These are phyloP conservation scores for Charaxes varanes DNA, from an alignment of 1,140 invertebrate genomes.

Conservation along the genomic window DNA sequence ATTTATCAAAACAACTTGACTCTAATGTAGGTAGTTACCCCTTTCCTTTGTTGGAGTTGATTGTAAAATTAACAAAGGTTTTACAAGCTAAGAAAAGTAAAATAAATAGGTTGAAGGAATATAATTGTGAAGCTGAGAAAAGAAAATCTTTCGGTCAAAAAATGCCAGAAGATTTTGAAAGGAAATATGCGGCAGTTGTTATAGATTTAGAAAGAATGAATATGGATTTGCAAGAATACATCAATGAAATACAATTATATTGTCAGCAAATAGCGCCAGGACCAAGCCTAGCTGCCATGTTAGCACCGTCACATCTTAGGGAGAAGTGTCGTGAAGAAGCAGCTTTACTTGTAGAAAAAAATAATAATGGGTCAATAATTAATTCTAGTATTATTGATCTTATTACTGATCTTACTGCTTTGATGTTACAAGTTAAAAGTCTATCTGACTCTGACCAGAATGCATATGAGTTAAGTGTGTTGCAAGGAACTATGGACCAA, in stretches of 20 bases:
- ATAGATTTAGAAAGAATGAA: conserved; percentile 95
- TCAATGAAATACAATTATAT: conserved; percentile 88
- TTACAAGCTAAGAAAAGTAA: conserved; percentile 88
- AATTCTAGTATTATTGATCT: conserved; percentile 81
- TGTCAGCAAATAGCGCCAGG: conserved; percentile 93
- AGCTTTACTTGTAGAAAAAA: conserved; percentile 84
- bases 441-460: conserved; percentile 92
- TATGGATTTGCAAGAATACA: conserved; percentile 87
- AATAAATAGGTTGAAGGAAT: conserved; percentile 86
- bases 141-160: conserved; percentile 85
- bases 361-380: conserved; percentile 79
- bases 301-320: conserved; percentile 89
- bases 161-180: conserved; percentile 90
- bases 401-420: conserved; percentile 90
- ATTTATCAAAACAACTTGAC: conserved; percentile 53
- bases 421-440: conserved; percentile 95
- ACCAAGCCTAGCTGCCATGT: conserved; percentile 89
- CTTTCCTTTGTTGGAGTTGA: conserved; percentile 87
- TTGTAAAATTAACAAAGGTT: conserved; percentile 92
- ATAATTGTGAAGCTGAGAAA: conserved; percentile 94
- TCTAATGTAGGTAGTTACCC: conserved; percentile 87
- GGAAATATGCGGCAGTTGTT: conserved; percentile 90
- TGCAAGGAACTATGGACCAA: conserved; percentile 93
- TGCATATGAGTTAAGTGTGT: conserved; percentile 92
- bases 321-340: conserved; percentile 92